Conservation (phyloP, 2,797 vertebrate species). For the Taenioides sp. region DNA sequence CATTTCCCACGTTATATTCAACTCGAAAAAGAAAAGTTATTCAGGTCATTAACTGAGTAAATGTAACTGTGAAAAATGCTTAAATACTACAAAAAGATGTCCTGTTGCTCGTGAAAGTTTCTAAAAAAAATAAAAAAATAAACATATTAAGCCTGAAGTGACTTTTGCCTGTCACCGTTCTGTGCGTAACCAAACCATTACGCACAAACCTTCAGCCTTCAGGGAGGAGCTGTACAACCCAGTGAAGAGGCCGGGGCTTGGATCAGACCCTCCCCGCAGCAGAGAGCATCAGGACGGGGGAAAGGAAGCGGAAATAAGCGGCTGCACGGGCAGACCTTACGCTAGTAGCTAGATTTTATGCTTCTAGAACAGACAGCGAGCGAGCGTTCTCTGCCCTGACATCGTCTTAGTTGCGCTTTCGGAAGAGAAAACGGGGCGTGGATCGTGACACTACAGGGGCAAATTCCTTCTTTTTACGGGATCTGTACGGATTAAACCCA, state of each 20-base stretch:
- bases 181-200: not conserved
- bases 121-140: too few species aligned
- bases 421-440: conserved; percentile 53
- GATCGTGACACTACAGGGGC: conserved; percentile 29
- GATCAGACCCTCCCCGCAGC: conserved; percentile 31
- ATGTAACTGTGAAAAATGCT: too few species aligned
- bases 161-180: too few species aligned
- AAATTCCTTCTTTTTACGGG: conserved; percentile 31
- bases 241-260: conserved; percentile 16
- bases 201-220: conserved; percentile 25
- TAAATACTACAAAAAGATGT: too few species aligned
- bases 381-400: conserved; percentile 34
- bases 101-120: too few species aligned
- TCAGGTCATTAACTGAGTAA: too few species aligned
- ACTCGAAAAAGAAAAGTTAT: too few species aligned
- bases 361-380: conserved; percentile 48
- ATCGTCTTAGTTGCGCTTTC: conserved; percentile 38
- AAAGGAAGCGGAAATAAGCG: conserved; percentile 79
- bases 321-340: conserved; percentile 44
- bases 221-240: conserved; percentile 49
- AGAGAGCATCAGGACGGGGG: conserved; percentile 15
- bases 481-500: conserved; percentile 44
- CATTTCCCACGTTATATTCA: too few species aligned
- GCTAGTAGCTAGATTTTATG: conserved; percentile 55
- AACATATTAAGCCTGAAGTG: too few species aligned